Conservation (phyloP, 2,797 vertebrate species). For the Chaunax sp. region DNA sequence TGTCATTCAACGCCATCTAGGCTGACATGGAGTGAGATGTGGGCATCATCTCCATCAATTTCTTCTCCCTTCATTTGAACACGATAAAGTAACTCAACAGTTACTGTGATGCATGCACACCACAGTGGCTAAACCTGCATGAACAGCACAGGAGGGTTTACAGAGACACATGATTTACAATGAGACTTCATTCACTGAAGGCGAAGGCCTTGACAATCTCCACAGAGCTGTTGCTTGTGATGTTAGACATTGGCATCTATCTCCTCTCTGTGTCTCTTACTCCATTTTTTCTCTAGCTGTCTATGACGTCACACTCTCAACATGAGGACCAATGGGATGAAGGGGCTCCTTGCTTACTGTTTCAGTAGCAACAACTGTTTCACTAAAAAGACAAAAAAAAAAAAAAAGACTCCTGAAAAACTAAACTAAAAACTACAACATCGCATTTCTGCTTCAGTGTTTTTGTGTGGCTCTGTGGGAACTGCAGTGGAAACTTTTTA, state of each 20-base stretch:
- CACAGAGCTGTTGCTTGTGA: conserved; percentile 50
- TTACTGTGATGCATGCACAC: conserved; percentile 53
- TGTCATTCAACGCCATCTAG: conserved; percentile 29
- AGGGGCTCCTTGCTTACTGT: conserved; percentile 80
- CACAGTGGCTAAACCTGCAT: conserved; percentile 35
- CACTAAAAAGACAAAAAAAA: conserved; percentile 26
- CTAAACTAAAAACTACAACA: conserved; percentile 16
- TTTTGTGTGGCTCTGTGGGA: conserved; percentile 32
- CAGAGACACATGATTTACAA: conserved; percentile 46
- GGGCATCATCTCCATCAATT: conserved; percentile 25
- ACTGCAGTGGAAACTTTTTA: conserved; percentile 45
- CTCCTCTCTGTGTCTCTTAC: conserved; percentile 43
- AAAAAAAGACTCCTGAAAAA: conserved; percentile 4
- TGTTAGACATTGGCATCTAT: conserved; percentile 25
- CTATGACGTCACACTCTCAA: conserved; percentile 42
- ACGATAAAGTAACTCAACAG: conserved; percentile 41
- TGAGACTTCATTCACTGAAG: conserved; percentile 55
- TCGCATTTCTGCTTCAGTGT: conserved; percentile 41
- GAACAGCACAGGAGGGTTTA: conserved; percentile 42
- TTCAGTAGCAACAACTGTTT: conserved; percentile 71
- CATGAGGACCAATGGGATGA: conserved; percentile 72
- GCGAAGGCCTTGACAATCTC: conserved; percentile 83
- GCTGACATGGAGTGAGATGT: conserved; percentile 31
- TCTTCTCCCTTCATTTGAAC: conserved; percentile 37
- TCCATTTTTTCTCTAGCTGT: conserved; percentile 47